phyloP scores from a whole-genome alignment of 2,797 vertebrate genomes.

The Thamnophis elegans region DNA sequence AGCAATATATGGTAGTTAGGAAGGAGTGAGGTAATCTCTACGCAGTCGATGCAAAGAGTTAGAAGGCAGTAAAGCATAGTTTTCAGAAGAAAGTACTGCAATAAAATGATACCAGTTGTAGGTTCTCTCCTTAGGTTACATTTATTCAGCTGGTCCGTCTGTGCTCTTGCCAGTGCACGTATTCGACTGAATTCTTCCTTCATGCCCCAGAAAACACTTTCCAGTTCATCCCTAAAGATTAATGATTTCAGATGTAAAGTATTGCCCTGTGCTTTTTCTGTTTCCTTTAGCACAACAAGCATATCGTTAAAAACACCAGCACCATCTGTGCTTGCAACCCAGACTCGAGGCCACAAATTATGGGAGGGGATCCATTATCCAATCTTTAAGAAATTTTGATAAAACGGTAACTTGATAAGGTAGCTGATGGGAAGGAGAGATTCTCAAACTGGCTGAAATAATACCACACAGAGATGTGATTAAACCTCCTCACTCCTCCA shows the following conservation, averaged over 20 bases:
- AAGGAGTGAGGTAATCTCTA: slow-evolving; percentile 40
- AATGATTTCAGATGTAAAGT: slow-evolving; percentile 65
- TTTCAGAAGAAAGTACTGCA: slow-evolving; percentile 64
- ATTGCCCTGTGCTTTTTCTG: slow-evolving; percentile 31
- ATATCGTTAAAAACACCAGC: neutral
- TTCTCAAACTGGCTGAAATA: neutral
- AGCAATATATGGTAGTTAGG: neutral
- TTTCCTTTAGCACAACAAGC: neutral
- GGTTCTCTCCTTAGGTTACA: slow-evolving; percentile 82
- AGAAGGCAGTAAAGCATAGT: slow-evolving; percentile 65
- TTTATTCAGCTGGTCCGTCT: slow-evolving; percentile 92
- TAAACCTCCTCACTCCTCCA: neutral
- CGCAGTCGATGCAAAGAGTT: slow-evolving; percentile 54
- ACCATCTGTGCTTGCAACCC: neutral
- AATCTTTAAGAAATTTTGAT: neutral
- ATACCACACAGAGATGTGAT: neutral
- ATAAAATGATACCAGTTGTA: slow-evolving; percentile 81
- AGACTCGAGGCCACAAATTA: neutral
- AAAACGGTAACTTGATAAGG: neutral
- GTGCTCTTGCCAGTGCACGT: slow-evolving; percentile 84
- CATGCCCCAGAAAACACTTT: slow-evolving; percentile 85
- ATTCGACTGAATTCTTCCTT: slow-evolving; percentile 93
- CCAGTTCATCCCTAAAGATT: slow-evolving; percentile 82
- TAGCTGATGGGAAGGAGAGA: neutral
- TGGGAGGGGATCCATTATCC: neutral